Conservation (phyloP, 2,113 vertebrate genomes). For the Formicarius rufipectus region DNA sequence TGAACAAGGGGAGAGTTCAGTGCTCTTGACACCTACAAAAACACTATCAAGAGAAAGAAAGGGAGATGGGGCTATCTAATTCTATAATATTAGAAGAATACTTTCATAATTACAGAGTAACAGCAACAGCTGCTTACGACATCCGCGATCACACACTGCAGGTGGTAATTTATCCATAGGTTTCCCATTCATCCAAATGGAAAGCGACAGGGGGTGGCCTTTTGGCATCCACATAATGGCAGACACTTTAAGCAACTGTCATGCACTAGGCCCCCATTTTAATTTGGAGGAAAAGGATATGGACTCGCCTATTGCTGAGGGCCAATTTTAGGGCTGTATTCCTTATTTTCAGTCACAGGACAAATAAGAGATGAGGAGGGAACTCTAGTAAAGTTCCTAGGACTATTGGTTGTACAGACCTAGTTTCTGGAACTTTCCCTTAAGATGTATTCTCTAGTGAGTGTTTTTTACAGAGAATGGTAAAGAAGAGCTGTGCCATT, state of each 20-base stretch:
- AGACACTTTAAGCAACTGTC: constrained; percentile 43
- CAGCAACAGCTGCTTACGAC: constrained; percentile 46
- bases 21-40: constrained; percentile 60
- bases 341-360: background rate
- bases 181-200: constrained; percentile 56
- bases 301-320: background rate
- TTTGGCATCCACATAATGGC: constrained; percentile 27
- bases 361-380: background rate
- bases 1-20: constrained; percentile 11
- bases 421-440: constrained; percentile 2
- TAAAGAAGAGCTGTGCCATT: background rate
- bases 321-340: background rate
- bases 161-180: constrained; percentile 64
- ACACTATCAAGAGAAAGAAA: constrained; percentile 54
- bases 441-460: background rate
- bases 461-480: background rate
- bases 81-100: constrained; percentile 55
- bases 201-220: constrained; percentile 16
- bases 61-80: constrained; percentile 50
- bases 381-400: background rate
- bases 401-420: background rate
- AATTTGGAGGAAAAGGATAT: constrained; percentile 17
- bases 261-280: background rate
- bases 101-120: constrained; percentile 61
- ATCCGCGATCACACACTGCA: background rate